phyloP scores from a whole-genome alignment of 2,797 vertebrate genomes.

The Poecilia gillii region DNA sequence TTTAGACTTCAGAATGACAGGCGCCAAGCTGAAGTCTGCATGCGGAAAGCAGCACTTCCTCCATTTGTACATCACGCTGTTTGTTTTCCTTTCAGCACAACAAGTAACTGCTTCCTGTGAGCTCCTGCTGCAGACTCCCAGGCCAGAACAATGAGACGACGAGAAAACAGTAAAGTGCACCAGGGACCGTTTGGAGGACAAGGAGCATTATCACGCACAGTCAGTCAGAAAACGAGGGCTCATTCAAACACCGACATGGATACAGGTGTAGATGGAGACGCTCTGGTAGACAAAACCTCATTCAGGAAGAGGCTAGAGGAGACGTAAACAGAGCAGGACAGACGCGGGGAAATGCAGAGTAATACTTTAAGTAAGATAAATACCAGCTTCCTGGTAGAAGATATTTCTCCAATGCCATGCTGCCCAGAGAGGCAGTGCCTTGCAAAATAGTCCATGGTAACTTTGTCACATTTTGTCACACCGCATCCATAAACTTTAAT shows the following conservation, averaged over 20 bases:
- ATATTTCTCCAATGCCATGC: background rate
- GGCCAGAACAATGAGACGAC: slow-evolving; percentile 62
- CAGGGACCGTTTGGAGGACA: slow-evolving; percentile 32
- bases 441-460: background rate
- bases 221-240: slow-evolving; percentile 4
- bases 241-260: slow-evolving; percentile 39
- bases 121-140: slow-evolving; percentile 31
- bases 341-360: background rate
- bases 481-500: background rate
- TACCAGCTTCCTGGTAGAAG: background rate
- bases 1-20: slow-evolving; percentile 44
- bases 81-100: slow-evolving; percentile 37
- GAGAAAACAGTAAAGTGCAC: slow-evolving; percentile 28
- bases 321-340: background rate
- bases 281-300: slow-evolving; percentile 21
- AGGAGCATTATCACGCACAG: slow-evolving; percentile 8
- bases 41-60: slow-evolving; percentile 61
- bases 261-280: slow-evolving; percentile 34
- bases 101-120: slow-evolving; percentile 59
- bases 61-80: slow-evolving; percentile 55
- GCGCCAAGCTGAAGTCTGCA: slow-evolving; percentile 15
- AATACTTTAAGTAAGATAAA: background rate
- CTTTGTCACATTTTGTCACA: background rate
- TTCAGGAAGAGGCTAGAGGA: background rate
- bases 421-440: background rate